Evolutionary conservation across 2,888 invertebrate genomes (phyloP).

Genomic region (Andrena hattorfiana): DNA sequence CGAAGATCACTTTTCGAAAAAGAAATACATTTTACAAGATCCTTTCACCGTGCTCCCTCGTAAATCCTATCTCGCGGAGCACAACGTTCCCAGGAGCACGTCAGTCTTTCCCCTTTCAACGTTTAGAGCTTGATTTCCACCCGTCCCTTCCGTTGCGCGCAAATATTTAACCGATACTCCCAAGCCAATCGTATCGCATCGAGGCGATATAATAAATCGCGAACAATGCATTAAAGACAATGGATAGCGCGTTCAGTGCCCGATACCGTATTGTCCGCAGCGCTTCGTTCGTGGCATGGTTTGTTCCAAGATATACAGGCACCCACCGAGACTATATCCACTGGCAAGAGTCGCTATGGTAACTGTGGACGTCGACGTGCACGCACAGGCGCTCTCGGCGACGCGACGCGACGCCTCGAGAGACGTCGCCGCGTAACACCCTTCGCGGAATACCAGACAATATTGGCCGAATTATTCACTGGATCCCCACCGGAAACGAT

Average conservation of each 20-base stretch:
- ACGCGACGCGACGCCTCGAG: slow-evolving; percentile 47
- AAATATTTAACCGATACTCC: background rate
- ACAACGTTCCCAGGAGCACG: no score
- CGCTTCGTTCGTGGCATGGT: slow-evolving; percentile 24
- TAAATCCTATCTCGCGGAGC: no score
- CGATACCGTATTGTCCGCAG: slow-evolving; percentile 36
- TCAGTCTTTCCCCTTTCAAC: background rate
- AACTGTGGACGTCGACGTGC: slow-evolving; percentile 43
- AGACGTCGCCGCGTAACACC: slow-evolving; percentile 51
- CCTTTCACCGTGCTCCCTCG: no score
- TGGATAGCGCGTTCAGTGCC: background rate
- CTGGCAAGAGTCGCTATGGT: slow-evolving; percentile 44
- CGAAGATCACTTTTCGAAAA: no score
- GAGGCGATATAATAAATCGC: slow-evolving; percentile 29
- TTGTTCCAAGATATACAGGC: slow-evolving; percentile 31
- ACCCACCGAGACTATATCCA: slow-evolving; percentile 24
- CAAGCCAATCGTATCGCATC: slow-evolving; percentile 18
- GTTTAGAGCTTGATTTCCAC: background rate
- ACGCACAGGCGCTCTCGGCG: slow-evolving; percentile 40
- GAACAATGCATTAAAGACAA: slow-evolving; percentile 31
- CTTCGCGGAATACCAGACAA: slow-evolving; percentile 59
- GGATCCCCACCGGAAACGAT: slow-evolving; percentile 41
- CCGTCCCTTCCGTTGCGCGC: background rate
- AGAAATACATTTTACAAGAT: no score
- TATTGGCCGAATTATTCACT: slow-evolving; percentile 66